A percentile compares a stretch with the other conserved stretches of the same genome.
Evolutionary conservation across 2,888 invertebrate genomes (phyloP).

Genomic region (Bedellia somnulentella): DNA sequence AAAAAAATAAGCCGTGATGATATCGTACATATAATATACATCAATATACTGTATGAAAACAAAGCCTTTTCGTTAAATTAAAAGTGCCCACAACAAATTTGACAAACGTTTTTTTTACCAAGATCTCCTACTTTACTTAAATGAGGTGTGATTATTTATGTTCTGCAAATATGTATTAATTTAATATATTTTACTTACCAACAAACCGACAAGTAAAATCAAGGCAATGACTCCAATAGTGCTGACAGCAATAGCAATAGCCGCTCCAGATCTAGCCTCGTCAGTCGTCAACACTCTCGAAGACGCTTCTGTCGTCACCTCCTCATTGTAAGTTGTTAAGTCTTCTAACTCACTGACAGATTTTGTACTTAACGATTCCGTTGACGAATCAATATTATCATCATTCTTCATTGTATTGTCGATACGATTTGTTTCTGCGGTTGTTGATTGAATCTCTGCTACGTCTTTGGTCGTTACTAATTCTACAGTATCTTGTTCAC

Average conservation of each 20-base stretch:
- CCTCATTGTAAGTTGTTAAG: conserved; percentile 24
- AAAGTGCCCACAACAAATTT: too few relatives aligned
- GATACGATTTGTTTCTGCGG: conserved; percentile 16
- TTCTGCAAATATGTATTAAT: too few relatives aligned
- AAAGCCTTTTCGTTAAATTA: too few relatives aligned
- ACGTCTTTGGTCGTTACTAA: conserved; percentile 13
- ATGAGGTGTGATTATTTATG: too few relatives aligned
- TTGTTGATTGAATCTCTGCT: too few relatives aligned
- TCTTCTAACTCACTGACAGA: conserved; percentile 25
- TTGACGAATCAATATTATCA: conserved; percentile 20
- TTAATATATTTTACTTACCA: conserved; percentile 67
- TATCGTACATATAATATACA: too few relatives aligned
- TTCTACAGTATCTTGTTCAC: conserved; percentile 7
- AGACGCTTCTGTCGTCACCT: conserved; percentile 34
- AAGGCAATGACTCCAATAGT: conserved; percentile 78
- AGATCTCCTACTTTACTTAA: too few relatives aligned
- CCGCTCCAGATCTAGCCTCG: conserved; percentile 66
- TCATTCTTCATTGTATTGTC: conserved; percentile 18
- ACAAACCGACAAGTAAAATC: conserved; percentile 72
- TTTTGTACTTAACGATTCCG: conserved; percentile 23
- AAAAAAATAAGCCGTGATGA: too few relatives aligned
- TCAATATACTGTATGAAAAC: too few relatives aligned
- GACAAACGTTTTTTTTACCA: too few relatives aligned
- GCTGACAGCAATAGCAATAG: conserved; percentile 80
- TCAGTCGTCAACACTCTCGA: conserved; percentile 23